These are phyloP conservation scores for Cyprinodon diabolis DNA, from an alignment of 2,797 vertebrate genomes.

Conservation along the genomic window DNA sequence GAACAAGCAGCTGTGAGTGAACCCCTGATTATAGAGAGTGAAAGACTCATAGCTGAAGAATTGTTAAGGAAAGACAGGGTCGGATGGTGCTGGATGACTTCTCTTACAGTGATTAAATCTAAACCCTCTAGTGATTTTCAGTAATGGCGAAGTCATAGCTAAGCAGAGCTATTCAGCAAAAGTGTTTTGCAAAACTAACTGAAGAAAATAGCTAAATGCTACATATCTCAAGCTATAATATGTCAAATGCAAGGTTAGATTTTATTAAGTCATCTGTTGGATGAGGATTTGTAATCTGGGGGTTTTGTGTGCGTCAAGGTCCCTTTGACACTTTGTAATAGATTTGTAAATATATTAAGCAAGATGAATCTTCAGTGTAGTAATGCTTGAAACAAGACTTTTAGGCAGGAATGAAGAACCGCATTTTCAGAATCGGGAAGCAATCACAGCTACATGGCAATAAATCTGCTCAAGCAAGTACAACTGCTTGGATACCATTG, in stretches of 20 bases:
- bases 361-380: constrained; percentile 7
- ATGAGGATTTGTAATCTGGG: constrained; percentile 19
- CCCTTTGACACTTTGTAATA: constrained; percentile 12
- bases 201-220: neutral
- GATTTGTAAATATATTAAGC: constrained; percentile 34
- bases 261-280: constrained; percentile 31
- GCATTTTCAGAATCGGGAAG: constrained; percentile 31
- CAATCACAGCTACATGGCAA: constrained; percentile 23
- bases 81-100: constrained; percentile 8
- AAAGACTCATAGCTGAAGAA: constrained; percentile 9
- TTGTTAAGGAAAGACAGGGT: constrained; percentile 30
- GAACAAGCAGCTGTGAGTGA: constrained; percentile 58
- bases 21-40: constrained; percentile 39
- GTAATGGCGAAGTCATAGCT: neutral
- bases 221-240: constrained; percentile 6
- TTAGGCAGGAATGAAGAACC: constrained; percentile 16
- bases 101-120: constrained; percentile 13
- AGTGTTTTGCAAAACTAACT: neutral
- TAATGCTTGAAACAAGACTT: constrained; percentile 10
- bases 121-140: constrained; percentile 17
- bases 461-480: constrained; percentile 42
- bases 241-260: constrained; percentile 19
- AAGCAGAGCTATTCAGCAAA: neutral
- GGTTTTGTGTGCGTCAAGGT: constrained; percentile 8
- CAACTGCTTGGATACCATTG: constrained; percentile 38